Base-by-base conservation (phyloP, 2,888 invertebrate genomes). In the Lypha dubia region DNA sequence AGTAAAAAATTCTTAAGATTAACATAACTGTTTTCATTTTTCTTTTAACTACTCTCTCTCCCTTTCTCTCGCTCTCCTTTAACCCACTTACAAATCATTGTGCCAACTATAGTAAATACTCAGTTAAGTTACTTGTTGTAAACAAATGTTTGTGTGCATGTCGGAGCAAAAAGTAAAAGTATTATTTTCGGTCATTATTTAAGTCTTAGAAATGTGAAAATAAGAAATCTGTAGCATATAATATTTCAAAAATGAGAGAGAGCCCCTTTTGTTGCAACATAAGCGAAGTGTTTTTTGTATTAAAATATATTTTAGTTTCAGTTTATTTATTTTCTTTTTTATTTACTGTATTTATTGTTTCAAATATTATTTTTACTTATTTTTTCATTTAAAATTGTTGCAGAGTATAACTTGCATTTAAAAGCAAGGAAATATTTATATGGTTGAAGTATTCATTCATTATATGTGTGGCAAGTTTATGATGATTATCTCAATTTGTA, bases 1-100 rank as follows among this genome's bases (percentile, higher is more conserved):
- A 63, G 28, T 46, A 65, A 73, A 41, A n/a, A 79, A 38, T 79
- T 15, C n/a, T 60, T 41, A 53, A 62, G n/a, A 70, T 65, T 32
- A 67, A 41, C n/a, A 41, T 41, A 35, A 28, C 3, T 38, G 20
- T 58, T 49, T 53, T 73, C 24, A 20, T 15, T 44, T 56, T n/a
- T n/a, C n/a, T 2, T 17, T 35, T 24, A 20, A 49, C 20, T 20
- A 35, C 8, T 2, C 56, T 38, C n/a, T n/a, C 11, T 28, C 15
- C 3, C 22, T 56, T 6, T 60, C 38, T 3, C 7, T 58, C 8
- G 5, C 32, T 7, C 32, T 24, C 35, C 3, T 15, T 51, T 51
- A 4, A 20, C 17, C n/a, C 15, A 41, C 15, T 2, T 4, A 28
- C 28, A 28, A 28, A 28, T 5, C 28, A 4, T 28, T 28, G 3